Percentiles rank a stretch among this genome's conserved stretches.
These are phyloP conservation scores for Sylvilagus bachmani DNA, from an alignment of 2,113 vertebrate genomes.

Conservation along the genomic window DNA sequence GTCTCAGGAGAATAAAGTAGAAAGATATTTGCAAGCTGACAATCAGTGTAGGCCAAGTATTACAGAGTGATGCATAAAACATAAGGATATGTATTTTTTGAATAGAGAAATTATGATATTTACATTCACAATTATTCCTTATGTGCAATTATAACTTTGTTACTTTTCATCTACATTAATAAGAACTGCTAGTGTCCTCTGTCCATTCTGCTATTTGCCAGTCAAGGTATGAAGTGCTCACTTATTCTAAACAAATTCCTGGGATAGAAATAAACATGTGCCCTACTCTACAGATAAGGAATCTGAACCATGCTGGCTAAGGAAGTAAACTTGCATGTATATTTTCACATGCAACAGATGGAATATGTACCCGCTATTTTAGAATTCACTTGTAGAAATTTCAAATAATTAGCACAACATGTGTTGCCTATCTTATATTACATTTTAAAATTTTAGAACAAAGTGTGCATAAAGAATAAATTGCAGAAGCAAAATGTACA, in stretches of 20 bases:
- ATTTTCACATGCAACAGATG: background rate
- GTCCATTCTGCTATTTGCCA: background rate
- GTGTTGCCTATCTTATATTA: background rate
- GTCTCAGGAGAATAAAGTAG: background rate
- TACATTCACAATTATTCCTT: background rate
- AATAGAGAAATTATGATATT: background rate
- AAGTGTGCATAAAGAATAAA: conserved; percentile 18
- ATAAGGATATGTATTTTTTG: background rate
- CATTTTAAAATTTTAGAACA: background rate
- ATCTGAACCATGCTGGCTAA: background rate
- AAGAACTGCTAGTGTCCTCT: background rate
- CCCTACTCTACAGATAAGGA: background rate
- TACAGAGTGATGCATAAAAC: background rate
- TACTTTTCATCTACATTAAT: background rate
- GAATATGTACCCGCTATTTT: background rate
- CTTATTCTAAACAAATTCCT: background rate
- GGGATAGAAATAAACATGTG: background rate
- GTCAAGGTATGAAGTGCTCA: background rate
- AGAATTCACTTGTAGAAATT: background rate
- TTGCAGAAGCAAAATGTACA: background rate
- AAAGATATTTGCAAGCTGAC: background rate
- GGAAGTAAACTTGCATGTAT: conserved; percentile 6
- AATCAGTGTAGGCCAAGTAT: background rate
- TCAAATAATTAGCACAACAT: conserved; percentile 7
- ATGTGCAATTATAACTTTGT: background rate